Conservation (phyloP, 1,140 invertebrate genomes). For the Euschistus heros region DNA sequence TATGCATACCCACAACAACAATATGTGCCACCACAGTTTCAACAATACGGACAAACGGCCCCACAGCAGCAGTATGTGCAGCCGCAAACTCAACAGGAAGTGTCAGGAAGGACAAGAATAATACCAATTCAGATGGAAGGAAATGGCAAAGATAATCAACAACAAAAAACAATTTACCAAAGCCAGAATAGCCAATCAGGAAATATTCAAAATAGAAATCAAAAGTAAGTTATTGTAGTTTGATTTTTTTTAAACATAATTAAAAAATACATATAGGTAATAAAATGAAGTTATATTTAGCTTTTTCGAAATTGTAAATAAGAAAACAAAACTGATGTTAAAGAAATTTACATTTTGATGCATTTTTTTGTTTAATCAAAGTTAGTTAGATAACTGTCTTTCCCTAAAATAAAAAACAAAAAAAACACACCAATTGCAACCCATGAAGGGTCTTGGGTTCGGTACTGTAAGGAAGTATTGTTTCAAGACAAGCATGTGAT, state of each 20-base stretch:
- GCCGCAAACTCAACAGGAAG: constrained; percentile 29
- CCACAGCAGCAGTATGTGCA: constrained; percentile 26
- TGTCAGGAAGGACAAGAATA: constrained; percentile 31
- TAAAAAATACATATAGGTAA: too few species aligned
- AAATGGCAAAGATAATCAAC: constrained; percentile 24
- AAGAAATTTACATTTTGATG: too few species aligned
- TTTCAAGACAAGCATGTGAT: too few species aligned
- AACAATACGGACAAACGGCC: not conserved
- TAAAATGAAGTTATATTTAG: too few species aligned
- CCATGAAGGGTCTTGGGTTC: too few species aligned
- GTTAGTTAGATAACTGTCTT: too few species aligned
- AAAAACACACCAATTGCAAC: too few species aligned
- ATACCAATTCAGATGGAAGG: constrained; percentile 43
- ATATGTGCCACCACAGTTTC: constrained; percentile 26
- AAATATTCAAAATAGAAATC: not conserved
- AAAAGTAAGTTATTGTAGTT: constrained; percentile 9
- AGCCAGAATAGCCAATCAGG: not conserved
- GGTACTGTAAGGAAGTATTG: too few species aligned
- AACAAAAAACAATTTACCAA: not conserved
- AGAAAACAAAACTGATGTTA: too few species aligned
- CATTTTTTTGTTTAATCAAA: too few species aligned
- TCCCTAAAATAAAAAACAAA: too few species aligned
- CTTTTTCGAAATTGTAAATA: too few species aligned
- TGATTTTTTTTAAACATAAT: not conserved
- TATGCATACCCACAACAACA: constrained; percentile 28